Base-by-base conservation (phyloP, 92 coral and sea anemone genomes). In the Paramuricea clavata region DNA sequence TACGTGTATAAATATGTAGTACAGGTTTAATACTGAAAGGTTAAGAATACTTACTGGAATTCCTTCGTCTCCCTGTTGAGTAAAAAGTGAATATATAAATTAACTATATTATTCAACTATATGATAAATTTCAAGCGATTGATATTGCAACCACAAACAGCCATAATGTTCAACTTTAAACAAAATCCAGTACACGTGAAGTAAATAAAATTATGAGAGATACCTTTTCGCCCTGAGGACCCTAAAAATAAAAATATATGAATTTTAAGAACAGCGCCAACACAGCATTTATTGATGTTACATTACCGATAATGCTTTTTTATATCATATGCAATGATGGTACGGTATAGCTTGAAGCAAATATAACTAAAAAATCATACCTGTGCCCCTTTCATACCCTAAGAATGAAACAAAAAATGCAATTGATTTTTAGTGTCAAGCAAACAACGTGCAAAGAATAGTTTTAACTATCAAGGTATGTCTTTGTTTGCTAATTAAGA, bases 171-270 rank as follows among this genome's bases (percentile, higher is more conserved):
- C n/a, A n/a, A n/a, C n/a, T n/a, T n/a, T n/a, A n/a, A n/a, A n/a
- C 2, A 47, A 47, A 47, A 47, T 47, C 54, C 13, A 47, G 19
- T 47, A 69, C 5, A 7, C 44, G 0, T 69, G 27, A 10, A 41
- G 50, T 17, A 13, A n/a, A 15, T n/a, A 36, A 25, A 44, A 12
- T 23, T 19, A 72, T n/a, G 52, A 41, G 5, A 35, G 21, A 4
- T 42, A 79, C 84, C 84, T 79, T 59, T 61, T 57, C 73, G 10
- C 84, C 84, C 19, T n/a, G 73, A 17, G 73, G 34, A 57, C 84
- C 84, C 84, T 79, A n/a, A 39, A 57, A 31, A 11, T 22, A 56
- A 52, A 79, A 50, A 31, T 16, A 16, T 33, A 65, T 44, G 2
- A 76, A 49, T 43, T 41, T 72, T 42, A 39, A 36, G 28, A 10